Conservation (phyloP, 1,140 invertebrate species). For the Choristoneura fumiferana region DNA sequence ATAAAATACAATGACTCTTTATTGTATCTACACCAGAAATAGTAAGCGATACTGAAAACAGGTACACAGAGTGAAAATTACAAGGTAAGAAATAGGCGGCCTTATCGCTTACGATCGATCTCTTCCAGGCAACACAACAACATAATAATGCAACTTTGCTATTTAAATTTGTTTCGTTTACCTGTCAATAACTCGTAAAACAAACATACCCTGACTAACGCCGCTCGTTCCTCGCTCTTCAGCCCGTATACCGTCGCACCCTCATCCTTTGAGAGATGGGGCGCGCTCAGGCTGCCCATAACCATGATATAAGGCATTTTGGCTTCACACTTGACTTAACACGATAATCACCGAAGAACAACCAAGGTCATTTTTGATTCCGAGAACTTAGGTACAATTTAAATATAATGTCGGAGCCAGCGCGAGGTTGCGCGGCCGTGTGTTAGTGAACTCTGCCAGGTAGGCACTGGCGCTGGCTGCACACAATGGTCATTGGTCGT, state of each 20-base stretch:
- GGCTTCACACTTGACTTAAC: constrained; percentile 1
- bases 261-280: constrained; percentile 65
- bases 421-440: constrained; percentile 48
- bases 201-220: constrained; percentile 58
- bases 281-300: constrained; percentile 64
- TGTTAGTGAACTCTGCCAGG: constrained; percentile 66
- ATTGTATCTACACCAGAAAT: no score
- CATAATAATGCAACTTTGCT: no score
- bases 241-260: constrained; percentile 67
- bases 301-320: constrained; percentile 74
- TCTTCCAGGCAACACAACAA: no score
- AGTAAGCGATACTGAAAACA: no score
- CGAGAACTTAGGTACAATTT: background rate
- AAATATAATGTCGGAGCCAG: constrained; percentile 8
- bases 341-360: constrained; percentile 36
- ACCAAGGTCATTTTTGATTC: constrained; percentile 40
- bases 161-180: background rate
- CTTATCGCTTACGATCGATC: no score
- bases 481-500: constrained; percentile 40
- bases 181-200: background rate
- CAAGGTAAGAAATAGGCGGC: no score
- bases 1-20: no score
- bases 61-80: no score
- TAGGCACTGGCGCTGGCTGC: constrained; percentile 38
- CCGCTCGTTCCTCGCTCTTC: constrained; percentile 63